phyloP scores from a whole-genome alignment of 2,888 invertebrate species.

The Lasioglossum morio region DNA sequence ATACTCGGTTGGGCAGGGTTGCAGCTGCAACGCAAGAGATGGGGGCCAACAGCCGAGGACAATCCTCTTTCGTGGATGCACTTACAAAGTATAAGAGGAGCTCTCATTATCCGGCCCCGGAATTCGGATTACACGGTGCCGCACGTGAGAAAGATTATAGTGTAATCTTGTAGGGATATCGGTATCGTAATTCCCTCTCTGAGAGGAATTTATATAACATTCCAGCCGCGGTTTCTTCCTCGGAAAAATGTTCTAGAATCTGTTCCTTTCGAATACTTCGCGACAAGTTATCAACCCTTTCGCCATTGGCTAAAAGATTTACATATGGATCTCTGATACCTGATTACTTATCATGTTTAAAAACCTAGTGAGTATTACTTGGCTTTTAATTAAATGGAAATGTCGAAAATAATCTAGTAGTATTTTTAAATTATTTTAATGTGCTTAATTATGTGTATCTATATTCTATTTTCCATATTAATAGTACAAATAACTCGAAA shows the following conservation, averaged over 20 bases:
- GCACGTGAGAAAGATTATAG: slow-evolving; percentile 48
- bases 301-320: neutral
- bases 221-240: neutral
- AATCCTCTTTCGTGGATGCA: slow-evolving; percentile 46
- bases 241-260: neutral
- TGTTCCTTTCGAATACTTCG: neutral
- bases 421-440: too few relatives aligned
- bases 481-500: too few relatives aligned
- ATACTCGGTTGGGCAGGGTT: slow-evolving; percentile 27
- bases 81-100: slow-evolving; percentile 41
- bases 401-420: too few relatives aligned
- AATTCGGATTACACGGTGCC: slow-evolving; percentile 40
- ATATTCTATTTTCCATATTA: too few relatives aligned
- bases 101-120: slow-evolving; percentile 48
- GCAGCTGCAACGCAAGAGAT: slow-evolving; percentile 44
- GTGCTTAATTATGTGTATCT: too few relatives aligned
- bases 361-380: neutral
- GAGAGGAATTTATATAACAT: neutral
- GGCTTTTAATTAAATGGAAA: too few relatives aligned
- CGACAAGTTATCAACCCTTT: neutral
- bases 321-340: neutral
- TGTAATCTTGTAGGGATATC: slow-evolving; percentile 37
- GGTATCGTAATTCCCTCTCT: slow-evolving; percentile 16
- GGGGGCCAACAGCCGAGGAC: slow-evolving; percentile 45
- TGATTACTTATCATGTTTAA: neutral